These are phyloP conservation scores for Champsocephalus gunnari DNA, from an alignment of 2,797 vertebrate genomes.

Conservation along the genomic window DNA sequence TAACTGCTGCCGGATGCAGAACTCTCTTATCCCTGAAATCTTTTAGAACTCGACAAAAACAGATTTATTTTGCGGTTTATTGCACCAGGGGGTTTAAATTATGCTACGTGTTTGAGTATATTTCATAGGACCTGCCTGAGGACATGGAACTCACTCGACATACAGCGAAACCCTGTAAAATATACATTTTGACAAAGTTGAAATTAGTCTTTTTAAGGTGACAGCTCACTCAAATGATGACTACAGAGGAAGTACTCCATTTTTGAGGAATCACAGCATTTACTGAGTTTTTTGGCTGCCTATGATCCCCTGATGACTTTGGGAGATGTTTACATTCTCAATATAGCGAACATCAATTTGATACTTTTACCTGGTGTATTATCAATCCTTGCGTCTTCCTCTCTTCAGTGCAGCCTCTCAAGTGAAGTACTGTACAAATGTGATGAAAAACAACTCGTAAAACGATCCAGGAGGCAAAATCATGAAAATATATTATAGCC, in stretches of 20 bases:
- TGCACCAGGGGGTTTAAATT: slow-evolving; percentile 40
- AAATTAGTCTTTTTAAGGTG: slow-evolving; percentile 38
- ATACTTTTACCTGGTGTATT: slow-evolving; percentile 5
- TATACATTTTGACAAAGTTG: slow-evolving; percentile 25
- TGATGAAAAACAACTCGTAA: slow-evolving; percentile 57
- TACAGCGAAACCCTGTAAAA: slow-evolving; percentile 41
- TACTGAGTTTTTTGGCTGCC: slow-evolving; percentile 28
- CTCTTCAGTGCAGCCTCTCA: slow-evolving; percentile 11
- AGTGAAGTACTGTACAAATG: slow-evolving; percentile 44
- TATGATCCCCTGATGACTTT: slow-evolving; percentile 28
- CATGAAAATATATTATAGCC: slow-evolving; percentile 41
- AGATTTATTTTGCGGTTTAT: slow-evolving; percentile 52
- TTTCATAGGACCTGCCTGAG: slow-evolving; percentile 29
- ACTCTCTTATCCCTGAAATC: slow-evolving; percentile 46
- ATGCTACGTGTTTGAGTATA: slow-evolving; percentile 40
- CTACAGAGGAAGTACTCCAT: slow-evolving; percentile 30
- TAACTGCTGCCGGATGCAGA: slow-evolving; percentile 34
- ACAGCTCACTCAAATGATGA: slow-evolving; percentile 39
- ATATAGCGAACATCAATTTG: slow-evolving; percentile 22
- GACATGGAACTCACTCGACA: slow-evolving; percentile 29
- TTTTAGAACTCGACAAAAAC: slow-evolving; percentile 56
- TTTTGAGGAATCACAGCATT: slow-evolving; percentile 31
- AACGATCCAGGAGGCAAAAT: slow-evolving; percentile 45
- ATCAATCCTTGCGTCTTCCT: slow-evolving; percentile 25
- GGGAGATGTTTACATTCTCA: slow-evolving; percentile 13